These are phyloP conservation scores for Coleophora flavipennella DNA, from an alignment of 2,888 invertebrate genomes.

Conservation along the genomic window DNA sequence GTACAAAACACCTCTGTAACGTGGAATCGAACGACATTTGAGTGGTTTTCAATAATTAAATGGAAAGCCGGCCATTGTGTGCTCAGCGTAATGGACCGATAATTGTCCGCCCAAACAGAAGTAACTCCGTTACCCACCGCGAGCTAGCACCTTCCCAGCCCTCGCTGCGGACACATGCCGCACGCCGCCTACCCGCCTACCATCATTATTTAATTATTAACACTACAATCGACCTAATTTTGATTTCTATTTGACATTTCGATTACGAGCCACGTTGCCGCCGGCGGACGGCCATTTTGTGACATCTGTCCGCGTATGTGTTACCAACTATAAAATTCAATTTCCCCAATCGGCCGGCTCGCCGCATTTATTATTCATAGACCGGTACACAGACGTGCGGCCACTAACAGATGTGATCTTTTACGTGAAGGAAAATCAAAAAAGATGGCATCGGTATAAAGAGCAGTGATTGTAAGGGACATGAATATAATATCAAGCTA, in stretches of 20 bases:
- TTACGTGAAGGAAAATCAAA: conserved; percentile 68
- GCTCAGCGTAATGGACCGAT: conserved; percentile 65
- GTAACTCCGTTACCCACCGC: conserved; percentile 68
- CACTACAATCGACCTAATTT: conserved; percentile 71
- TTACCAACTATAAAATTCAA: conserved; percentile 72
- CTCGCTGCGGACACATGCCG: conserved; percentile 34
- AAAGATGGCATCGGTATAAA: conserved; percentile 51
- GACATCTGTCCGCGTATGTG: conserved; percentile 71
- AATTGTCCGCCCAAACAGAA: conserved; percentile 68
- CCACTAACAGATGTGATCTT: conserved; percentile 70
- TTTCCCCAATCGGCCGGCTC: conserved; percentile 70
- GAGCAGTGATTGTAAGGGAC: conserved; percentile 45
- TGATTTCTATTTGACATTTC: conserved; percentile 72
- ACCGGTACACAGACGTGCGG: conserved; percentile 61
- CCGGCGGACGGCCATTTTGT: conserved; percentile 61
- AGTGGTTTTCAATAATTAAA: conserved; percentile 56
- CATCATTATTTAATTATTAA: conserved; percentile 70
- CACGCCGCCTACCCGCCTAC: conserved; percentile 35
- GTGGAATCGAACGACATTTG: conserved; percentile 37
- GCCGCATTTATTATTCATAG: conserved; percentile 72
- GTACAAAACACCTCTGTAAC: conserved; percentile 22
- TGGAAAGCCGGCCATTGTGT: conserved; percentile 51
- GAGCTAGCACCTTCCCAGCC: conserved; percentile 50
- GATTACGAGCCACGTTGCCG: conserved; percentile 57
- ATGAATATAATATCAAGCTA: conserved; percentile 52